phyloP scores from a whole-genome alignment of 2,113 vertebrate genomes.

The Orcinus orca region DNA sequence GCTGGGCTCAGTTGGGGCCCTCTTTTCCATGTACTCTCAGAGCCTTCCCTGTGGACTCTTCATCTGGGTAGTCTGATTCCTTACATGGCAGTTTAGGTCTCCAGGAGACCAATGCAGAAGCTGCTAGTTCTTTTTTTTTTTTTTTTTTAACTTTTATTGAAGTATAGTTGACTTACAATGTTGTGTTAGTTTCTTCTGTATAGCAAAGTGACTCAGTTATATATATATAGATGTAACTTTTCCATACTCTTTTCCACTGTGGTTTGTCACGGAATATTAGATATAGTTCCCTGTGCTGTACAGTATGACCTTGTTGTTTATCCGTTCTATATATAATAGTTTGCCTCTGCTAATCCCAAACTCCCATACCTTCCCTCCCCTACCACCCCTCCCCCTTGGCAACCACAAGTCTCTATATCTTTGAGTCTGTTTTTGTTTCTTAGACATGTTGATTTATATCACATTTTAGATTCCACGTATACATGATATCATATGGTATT shows the following conservation, averaged over 20 bases:
- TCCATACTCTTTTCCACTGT: neutral
- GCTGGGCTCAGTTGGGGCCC: neutral
- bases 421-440: neutral
- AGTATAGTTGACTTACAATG: neutral
- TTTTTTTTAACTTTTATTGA: neutral
- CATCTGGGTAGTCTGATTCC: neutral
- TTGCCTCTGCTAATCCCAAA: neutral
- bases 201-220: neutral
- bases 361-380: neutral
- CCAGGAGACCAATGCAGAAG: neutral
- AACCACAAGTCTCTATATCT: neutral
- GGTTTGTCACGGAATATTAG: neutral
- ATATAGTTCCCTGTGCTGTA: neutral
- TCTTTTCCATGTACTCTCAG: neutral
- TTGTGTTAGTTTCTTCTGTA: neutral
- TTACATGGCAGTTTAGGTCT: neutral
- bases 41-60: neutral
- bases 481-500: neutral
- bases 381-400: neutral
- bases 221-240: neutral
- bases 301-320: neutral
- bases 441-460: neutral
- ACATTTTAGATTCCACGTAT: neutral
- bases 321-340: neutral
- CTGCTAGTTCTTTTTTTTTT: neutral